Percentiles rank a stretch among this genome's conserved stretches.
These are phyloP conservation scores for Scolopax mira DNA, from an alignment of 2,113 vertebrate genomes.

Conservation along the genomic window DNA sequence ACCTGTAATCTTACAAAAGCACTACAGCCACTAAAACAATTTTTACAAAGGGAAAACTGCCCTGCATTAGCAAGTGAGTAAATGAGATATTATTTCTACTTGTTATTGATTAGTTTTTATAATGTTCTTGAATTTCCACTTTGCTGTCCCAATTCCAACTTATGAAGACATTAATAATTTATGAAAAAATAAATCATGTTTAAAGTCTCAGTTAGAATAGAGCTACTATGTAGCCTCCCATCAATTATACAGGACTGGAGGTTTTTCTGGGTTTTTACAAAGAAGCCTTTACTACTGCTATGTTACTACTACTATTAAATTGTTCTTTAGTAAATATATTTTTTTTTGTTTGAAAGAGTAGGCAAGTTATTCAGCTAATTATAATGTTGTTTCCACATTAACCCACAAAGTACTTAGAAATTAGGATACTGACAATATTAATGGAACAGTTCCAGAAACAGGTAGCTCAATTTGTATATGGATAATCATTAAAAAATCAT, in stretches of 20 bases:
- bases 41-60: neutral
- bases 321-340: neutral
- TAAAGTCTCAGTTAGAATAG: neutral
- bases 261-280: neutral
- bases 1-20: neutral
- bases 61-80: neutral
- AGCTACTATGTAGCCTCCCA: neutral
- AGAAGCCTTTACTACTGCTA: neutral
- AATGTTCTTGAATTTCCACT: neutral
- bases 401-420: neutral
- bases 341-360: neutral
- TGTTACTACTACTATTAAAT: neutral
- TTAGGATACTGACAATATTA: neutral
- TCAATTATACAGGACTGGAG: neutral
- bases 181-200: neutral
- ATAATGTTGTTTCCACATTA: neutral
- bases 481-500: neutral
- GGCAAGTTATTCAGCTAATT: neutral
- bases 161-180: neutral
- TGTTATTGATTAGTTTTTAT: neutral
- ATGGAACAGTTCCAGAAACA: neutral
- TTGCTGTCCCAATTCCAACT: neutral
- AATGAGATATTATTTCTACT: neutral
- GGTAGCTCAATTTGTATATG: neutral
- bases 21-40: neutral